Conservation (phyloP, 2,888 invertebrate genomes). For the Epinotia bilunana region DNA sequence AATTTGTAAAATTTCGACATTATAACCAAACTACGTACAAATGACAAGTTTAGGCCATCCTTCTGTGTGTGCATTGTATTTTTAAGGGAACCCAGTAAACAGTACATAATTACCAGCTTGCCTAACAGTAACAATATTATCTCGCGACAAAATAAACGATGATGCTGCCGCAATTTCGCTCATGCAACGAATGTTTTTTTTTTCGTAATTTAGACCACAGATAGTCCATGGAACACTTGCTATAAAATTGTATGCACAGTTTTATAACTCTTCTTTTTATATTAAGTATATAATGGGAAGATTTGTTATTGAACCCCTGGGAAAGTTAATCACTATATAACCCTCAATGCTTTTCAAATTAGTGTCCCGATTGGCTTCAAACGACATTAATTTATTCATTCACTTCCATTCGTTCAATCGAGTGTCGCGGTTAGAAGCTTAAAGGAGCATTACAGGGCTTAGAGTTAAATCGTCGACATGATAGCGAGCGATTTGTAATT, state of each 20-base stretch:
- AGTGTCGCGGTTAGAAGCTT: slow-evolving; percentile 60
- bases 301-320: not conserved
- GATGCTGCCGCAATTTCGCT: slow-evolving; percentile 41
- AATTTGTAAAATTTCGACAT: not conserved
- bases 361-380: slow-evolving; percentile 58
- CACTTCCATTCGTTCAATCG: slow-evolving; percentile 64
- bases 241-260: not conserved
- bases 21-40: not conserved
- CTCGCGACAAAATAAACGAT: slow-evolving; percentile 46
- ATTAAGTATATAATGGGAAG: not conserved
- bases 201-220: not conserved
- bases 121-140: slow-evolving; percentile 44
- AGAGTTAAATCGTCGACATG: slow-evolving; percentile 66
- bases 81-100: slow-evolving; percentile 40
- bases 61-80: slow-evolving; percentile 27
- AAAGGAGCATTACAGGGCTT: slow-evolving; percentile 63
- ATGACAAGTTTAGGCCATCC: not conserved
- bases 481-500: slow-evolving; percentile 74
- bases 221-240: not conserved
- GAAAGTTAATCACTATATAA: slow-evolving; percentile 41
- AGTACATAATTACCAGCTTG: slow-evolving; percentile 37
- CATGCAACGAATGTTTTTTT: slow-evolving; percentile 19
- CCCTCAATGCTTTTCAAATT: slow-evolving; percentile 65
- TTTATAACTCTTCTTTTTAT: not conserved
- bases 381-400: slow-evolving; percentile 71